phyloP scores from a whole-genome alignment of 2,888 invertebrate genomes.

The Lepidocyrtoides sp. region DNA sequence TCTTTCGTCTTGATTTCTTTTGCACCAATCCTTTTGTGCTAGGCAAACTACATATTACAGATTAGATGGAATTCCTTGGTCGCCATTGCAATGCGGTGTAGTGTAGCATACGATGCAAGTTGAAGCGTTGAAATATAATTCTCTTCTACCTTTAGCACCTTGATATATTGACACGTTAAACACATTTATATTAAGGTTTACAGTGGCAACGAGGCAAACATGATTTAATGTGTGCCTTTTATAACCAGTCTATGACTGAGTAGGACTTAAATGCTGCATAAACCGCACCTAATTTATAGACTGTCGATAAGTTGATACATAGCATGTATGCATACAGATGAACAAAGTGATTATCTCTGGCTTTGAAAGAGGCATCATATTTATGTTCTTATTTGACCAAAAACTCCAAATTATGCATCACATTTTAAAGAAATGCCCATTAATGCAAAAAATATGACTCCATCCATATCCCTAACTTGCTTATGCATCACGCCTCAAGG shows the following conservation, averaged over 20 bases:
- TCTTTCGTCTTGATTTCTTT: constrained; percentile 49
- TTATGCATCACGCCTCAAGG: constrained; percentile 53
- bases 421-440: not conserved
- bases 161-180: constrained; percentile 16
- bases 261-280: not conserved
- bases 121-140: constrained; percentile 22
- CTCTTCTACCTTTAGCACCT: not conserved
- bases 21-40: not conserved
- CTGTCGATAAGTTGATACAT: not conserved
- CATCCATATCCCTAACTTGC: not conserved
- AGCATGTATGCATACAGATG: too few relatives aligned
- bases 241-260: constrained; percentile 1
- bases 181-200: constrained; percentile 25
- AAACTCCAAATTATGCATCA: not conserved
- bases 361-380: too few relatives aligned
- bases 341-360: too few relatives aligned
- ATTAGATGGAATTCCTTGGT: not conserved
- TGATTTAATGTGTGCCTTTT: constrained; percentile 29
- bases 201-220: constrained; percentile 5
- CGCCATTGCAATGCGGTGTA: not conserved
- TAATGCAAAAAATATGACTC: not conserved
- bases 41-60: not conserved
- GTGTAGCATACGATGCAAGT: not conserved
- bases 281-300: not conserved
- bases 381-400: not conserved